Percentiles rank a stretch among this genome's conserved stretches.
Evolutionary conservation across 2,888 invertebrate species (phyloP).

Genomic region (Protonemura montana): DNA sequence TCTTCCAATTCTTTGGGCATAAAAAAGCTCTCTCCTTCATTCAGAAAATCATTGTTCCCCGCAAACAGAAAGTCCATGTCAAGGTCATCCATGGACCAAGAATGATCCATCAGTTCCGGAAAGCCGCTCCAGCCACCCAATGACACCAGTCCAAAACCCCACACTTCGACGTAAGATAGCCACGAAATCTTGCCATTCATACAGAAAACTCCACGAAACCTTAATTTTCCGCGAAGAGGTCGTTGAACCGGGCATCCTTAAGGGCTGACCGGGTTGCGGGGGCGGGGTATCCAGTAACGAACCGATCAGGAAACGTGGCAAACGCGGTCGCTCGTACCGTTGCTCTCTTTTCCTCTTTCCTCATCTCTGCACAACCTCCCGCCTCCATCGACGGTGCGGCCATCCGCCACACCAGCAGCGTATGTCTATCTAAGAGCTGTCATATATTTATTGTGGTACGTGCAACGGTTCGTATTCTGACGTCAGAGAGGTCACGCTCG

Average conservation of each 20-base stretch:
- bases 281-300: neutral
- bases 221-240: neutral
- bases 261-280: neutral
- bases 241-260: neutral
- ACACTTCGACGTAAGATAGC: neutral
- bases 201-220: neutral
- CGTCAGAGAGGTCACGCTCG: slow-evolving; percentile 20
- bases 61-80: neutral
- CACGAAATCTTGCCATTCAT: neutral
- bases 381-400: neutral
- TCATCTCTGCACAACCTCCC: neutral
- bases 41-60: neutral
- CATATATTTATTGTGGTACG: slow-evolving; percentile 7
- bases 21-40: neutral
- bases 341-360: neutral
- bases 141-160: no score
- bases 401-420: neutral
- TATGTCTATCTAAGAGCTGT: neutral
- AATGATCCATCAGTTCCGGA: neutral
- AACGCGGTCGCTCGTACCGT: neutral
- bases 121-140: neutral
- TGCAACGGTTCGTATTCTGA: slow-evolving; percentile 27
- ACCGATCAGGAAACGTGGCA: neutral
- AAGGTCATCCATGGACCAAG: neutral
- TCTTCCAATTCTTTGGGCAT: no score